Conservation (phyloP, 2,888 invertebrate species). For the Sarcophaga caerulescens region DNA sequence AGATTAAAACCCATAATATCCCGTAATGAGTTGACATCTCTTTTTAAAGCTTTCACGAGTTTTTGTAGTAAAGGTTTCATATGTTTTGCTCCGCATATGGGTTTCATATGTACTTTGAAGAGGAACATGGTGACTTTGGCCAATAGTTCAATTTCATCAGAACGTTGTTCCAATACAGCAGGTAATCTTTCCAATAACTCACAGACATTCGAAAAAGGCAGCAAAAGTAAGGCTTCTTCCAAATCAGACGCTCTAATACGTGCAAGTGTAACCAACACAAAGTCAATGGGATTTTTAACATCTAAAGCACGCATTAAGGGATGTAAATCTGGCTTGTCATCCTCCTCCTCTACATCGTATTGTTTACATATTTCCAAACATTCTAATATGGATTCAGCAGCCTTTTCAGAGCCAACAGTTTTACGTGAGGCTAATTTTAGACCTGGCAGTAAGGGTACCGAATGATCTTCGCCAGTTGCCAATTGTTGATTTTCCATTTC, state of each 20-base stretch:
- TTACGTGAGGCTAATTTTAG: slow-evolving; percentile 93
- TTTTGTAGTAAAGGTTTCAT: slow-evolving; percentile 82
- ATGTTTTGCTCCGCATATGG: slow-evolving; percentile 88
- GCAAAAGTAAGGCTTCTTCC: slow-evolving; percentile 92
- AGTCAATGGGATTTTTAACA: slow-evolving; percentile 88
- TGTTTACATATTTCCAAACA: slow-evolving; percentile 90
- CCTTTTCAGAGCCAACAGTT: slow-evolving; percentile 81
- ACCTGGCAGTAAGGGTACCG: slow-evolving; percentile 87
- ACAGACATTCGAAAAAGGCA: slow-evolving; percentile 92
- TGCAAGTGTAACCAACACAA: slow-evolving; percentile 89
- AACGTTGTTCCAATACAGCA: slow-evolving; percentile 84
- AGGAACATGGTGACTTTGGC: slow-evolving; percentile 90
- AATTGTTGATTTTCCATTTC: slow-evolving; percentile 86
- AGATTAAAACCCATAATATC: slow-evolving; percentile 93
- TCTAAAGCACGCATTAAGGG: slow-evolving; percentile 91
- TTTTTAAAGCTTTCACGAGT: slow-evolving; percentile 74
- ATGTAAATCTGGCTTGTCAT: slow-evolving; percentile 83
- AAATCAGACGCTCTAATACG: slow-evolving; percentile 93
- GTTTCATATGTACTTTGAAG: slow-evolving; percentile 88
- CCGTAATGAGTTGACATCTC: slow-evolving; percentile 82
- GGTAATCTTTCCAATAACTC: slow-evolving; percentile 89
- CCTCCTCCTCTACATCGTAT: slow-evolving; percentile 79
- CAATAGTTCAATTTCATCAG: slow-evolving; percentile 89
- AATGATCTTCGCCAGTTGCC: slow-evolving; percentile 88
- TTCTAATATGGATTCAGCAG: slow-evolving; percentile 95